Evolutionary conservation across 2,888 invertebrate genomes (phyloP), one percentile per base, ranked within the genome.

Genomic region (Sminthurinus aureus): DNA sequence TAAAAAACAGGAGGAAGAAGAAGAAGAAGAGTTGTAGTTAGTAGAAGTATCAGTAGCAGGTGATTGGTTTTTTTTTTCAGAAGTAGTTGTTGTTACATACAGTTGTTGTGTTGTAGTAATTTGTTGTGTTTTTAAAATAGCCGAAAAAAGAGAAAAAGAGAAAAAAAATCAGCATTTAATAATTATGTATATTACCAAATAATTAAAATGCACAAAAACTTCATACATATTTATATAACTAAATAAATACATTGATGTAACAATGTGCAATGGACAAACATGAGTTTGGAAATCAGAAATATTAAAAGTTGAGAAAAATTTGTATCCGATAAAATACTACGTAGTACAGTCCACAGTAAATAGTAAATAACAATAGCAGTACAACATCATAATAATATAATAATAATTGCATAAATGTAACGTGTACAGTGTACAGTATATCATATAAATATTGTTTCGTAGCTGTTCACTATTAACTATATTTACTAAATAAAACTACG

Each of bases 1-100:
- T 38, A 4, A 38, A 38, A 38, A 38, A 38, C 24, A 22, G 9
- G n/a, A 13, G 8, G 24, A 71, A 11, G 26, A 71, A 71, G 71
- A 71, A 24, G 71, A 71, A 26, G 71, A 71, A 71, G 71, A 3
- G 38, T 38, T 38, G 15, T 8, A 71, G 24, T 22, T 13, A 71
- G 71, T 26, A 71, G 71, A 71, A 13, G 24, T 22, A 13, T 71
- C 24, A 22, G 24, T 67, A 11, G 6, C n/a, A n/a, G 64, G 64
- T 15, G 64, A 64, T 64, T 64, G 38, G 38, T 13, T 71, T 71
- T 26, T 74, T 74, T 74, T 74, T 74, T 74, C 74, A 74, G n/a
- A 8, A 24, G 22, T 71, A 4, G 18, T 71, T 18, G 13, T 74
- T 74, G 26, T 11, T 74, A 22, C n/a, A 67, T 67, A n/a, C 22